Percentiles rank a stretch among this genome's conserved stretches.
These are phyloP conservation scores for Willowsia nigromaculata DNA, from an alignment of 2,888 invertebrate genomes.

Conservation along the genomic window DNA sequence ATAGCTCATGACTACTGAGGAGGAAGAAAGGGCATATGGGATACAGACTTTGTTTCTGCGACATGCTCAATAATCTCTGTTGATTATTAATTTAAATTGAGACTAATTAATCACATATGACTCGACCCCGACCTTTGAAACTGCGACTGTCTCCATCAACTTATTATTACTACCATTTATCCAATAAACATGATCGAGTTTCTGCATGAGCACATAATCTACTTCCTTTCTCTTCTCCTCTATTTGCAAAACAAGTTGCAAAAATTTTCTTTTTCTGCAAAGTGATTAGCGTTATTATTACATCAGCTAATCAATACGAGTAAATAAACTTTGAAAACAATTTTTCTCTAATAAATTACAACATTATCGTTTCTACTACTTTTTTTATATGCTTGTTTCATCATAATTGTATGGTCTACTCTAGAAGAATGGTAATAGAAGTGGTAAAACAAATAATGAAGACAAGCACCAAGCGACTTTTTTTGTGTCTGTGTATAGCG, in stretches of 20 bases:
- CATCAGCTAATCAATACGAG: no score
- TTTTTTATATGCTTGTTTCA: no score
- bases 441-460: background rate
- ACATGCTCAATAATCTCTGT: background rate
- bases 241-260: background rate
- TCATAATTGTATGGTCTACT: no score
- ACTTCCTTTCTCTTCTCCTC: background rate
- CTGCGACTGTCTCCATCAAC: background rate
- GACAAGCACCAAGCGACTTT: background rate
- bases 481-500: background rate
- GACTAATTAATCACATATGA: constrained; percentile 60
- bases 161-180: background rate
- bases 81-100: constrained; percentile 50
- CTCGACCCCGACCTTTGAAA: constrained; percentile 30
- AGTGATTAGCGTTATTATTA: no score
- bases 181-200: background rate
- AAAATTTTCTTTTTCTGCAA: no score
- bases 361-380: no score
- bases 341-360: no score
- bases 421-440: no score
- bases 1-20: no score
- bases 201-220: background rate
- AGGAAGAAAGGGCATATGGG: background rate
- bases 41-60: no score
- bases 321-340: no score